A percentile compares a stretch with the other conserved stretches of the same genome.
Evolutionary conservation across 2,888 invertebrate species (phyloP).

Genomic region (Agelastica alni): DNA sequence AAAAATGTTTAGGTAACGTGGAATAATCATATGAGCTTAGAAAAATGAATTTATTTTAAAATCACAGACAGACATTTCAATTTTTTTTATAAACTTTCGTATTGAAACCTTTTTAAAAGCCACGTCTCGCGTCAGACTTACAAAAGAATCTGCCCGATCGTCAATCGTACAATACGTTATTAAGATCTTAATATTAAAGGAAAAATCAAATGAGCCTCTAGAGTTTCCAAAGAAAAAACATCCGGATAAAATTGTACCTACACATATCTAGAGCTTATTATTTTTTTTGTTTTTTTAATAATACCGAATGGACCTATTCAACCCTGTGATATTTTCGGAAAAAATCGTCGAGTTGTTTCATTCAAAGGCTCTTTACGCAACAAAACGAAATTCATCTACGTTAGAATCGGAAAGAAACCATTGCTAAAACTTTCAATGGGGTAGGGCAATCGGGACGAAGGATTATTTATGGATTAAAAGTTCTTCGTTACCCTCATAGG

Average conservation of each 20-base stretch:
- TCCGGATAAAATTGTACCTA: slow-evolving; percentile 16
- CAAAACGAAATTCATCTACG: slow-evolving; percentile 28
- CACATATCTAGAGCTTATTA: slow-evolving; percentile 28
- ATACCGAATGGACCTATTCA: slow-evolving; percentile 37
- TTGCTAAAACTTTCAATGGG: slow-evolving; percentile 24
- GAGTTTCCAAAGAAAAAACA: slow-evolving; percentile 10
- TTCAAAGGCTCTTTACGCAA: slow-evolving; percentile 27
- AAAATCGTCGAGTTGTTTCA: slow-evolving; percentile 20
- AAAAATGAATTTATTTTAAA: no score
- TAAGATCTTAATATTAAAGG: no score
- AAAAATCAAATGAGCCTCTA: slow-evolving; percentile 21
- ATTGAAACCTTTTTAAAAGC: no score
- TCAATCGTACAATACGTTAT: no score
- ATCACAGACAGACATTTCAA: no score
- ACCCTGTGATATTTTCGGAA: slow-evolving; percentile 33
- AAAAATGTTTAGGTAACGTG: no score
- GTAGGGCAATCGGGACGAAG: slow-evolving; percentile 24
- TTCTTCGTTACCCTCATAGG: slow-evolving; percentile 53
- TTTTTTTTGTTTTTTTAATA: no score
- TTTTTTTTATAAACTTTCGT: no score
- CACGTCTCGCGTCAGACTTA: no score
- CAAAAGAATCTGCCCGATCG: no score
- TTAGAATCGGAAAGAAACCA: slow-evolving; percentile 28
- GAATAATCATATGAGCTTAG: no score
- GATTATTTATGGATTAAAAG: neutral